Conservation (phyloP, 2,888 invertebrate species). For the Aphidius colemani region DNA sequence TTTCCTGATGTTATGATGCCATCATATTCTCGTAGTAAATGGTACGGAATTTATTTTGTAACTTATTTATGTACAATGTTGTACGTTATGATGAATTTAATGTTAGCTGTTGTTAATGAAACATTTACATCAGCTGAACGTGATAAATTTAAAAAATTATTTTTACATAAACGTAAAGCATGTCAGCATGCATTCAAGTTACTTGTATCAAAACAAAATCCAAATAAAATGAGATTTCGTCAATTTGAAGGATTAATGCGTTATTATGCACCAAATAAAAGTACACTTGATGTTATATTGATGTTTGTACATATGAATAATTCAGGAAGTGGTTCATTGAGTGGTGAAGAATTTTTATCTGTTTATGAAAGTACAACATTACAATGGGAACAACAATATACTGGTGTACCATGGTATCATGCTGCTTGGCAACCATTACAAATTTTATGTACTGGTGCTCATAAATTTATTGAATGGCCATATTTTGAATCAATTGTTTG, state of each 20-base stretch:
- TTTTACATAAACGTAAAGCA: conserved; percentile 80
- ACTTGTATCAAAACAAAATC: conserved; percentile 77
- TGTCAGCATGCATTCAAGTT: conserved; percentile 82
- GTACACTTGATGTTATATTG: conserved; percentile 76
- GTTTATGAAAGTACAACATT: conserved; percentile 75
- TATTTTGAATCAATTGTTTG: conserved; percentile 77
- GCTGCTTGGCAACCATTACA: conserved; percentile 67
- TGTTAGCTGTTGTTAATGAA: conserved; percentile 90
- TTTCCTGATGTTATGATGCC: conserved; percentile 95
- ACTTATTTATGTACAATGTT: conserved; percentile 83
- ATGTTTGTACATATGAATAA: conserved; percentile 81
- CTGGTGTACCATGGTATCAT: conserved; percentile 76
- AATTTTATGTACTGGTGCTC: conserved; percentile 67
- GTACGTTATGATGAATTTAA: conserved; percentile 88
- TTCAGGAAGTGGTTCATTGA: conserved; percentile 70
- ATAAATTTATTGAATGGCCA: conserved; percentile 69
- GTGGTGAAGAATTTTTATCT: conserved; percentile 73
- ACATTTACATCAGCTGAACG: conserved; percentile 86
- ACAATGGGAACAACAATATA: conserved; percentile 75
- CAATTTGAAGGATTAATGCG: conserved; percentile 83
- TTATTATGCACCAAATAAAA: conserved; percentile 75
- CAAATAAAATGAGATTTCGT: conserved; percentile 70
- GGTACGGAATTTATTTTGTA: conserved; percentile 86
- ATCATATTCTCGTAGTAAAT: conserved; percentile 78
- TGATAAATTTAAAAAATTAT: conserved; percentile 80